A percentile compares a stretch with the other conserved stretches of the same genome.
Conservation (phyloP, 1,140 invertebrate genomes). For the Hyles euphorbiae region DNA sequence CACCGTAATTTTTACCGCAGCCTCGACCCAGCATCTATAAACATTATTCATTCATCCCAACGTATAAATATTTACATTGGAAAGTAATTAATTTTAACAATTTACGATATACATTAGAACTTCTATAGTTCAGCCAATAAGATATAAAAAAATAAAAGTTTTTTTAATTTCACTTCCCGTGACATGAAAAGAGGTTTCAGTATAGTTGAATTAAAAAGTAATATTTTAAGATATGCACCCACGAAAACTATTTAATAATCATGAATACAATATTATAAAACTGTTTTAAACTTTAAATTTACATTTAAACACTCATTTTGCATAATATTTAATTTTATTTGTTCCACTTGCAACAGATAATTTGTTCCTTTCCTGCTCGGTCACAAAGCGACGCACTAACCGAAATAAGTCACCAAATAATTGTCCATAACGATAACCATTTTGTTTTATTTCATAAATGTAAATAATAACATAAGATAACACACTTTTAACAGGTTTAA, state of each 20-base stretch:
- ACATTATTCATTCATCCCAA: slow-evolving; percentile 9
- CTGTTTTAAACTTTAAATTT: no score
- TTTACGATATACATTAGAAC: no score
- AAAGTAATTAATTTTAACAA: neutral
- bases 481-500: slow-evolving; percentile 37
- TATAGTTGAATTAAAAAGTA: no score
- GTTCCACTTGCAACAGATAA: neutral
- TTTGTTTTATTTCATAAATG: slow-evolving; percentile 58
- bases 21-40: slow-evolving; percentile 7
- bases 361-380: slow-evolving; percentile 6
- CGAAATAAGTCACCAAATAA: neutral
- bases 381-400: slow-evolving; percentile 4
- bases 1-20: neutral
- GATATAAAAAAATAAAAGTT: no score
- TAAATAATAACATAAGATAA: slow-evolving; percentile 29
- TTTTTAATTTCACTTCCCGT: no score
- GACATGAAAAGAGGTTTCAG: no score
- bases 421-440: slow-evolving; percentile 19
- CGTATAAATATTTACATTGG: slow-evolving; percentile 3
- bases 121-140: no score
- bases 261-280: no score
- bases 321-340: slow-evolving; percentile 8
- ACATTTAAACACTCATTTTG: neutral
- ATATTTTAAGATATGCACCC: no score
- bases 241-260: no score